Percentiles rank a stretch among this genome's conserved stretches.
Conservation (phyloP, 2,113 vertebrate species). For the Brachionichthys hirsutus region DNA sequence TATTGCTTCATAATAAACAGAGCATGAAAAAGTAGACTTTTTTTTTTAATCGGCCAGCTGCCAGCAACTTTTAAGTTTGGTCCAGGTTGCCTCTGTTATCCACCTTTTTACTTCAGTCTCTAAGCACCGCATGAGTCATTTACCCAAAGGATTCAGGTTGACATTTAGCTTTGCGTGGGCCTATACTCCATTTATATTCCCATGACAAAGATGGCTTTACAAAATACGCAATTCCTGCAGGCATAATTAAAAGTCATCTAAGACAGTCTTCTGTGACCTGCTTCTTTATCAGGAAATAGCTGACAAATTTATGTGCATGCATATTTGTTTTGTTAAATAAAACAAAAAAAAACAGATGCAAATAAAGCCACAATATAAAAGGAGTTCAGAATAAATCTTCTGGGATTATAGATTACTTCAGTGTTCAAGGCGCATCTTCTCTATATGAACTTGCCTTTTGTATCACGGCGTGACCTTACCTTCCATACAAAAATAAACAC, state of each 20-base stretch:
- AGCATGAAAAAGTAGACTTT: conserved; percentile 9
- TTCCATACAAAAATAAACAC: conserved; percentile 68
- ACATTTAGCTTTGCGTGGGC: conserved; percentile 66
- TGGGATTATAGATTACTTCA: conserved; percentile 15
- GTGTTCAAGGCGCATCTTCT: conserved; percentile 26
- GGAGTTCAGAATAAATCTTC: neutral
- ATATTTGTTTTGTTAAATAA: conserved; percentile 16
- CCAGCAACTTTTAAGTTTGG: conserved; percentile 31
- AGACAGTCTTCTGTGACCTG: conserved; percentile 15
- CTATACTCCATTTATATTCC: conserved; percentile 61
- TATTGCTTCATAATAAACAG: neutral
- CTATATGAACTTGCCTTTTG: conserved; percentile 32
- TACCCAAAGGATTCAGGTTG: conserved; percentile 62
- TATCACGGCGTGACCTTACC: conserved; percentile 60
- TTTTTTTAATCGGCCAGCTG: conserved; percentile 37
- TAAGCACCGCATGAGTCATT: conserved; percentile 55
- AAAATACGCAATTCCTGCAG: conserved; percentile 63
- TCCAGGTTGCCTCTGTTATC: conserved; percentile 39
- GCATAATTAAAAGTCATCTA: conserved; percentile 4
- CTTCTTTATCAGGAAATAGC: no score
- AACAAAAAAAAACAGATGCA: conserved; percentile 6
- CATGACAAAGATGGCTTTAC: conserved; percentile 57
- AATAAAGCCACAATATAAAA: neutral
- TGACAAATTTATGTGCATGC: no score
- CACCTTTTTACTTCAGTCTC: conserved; percentile 54